Evolutionary conservation across 1,140 invertebrate genomes (phyloP).

Genomic region (Drosophila pallidifrons): DNA sequence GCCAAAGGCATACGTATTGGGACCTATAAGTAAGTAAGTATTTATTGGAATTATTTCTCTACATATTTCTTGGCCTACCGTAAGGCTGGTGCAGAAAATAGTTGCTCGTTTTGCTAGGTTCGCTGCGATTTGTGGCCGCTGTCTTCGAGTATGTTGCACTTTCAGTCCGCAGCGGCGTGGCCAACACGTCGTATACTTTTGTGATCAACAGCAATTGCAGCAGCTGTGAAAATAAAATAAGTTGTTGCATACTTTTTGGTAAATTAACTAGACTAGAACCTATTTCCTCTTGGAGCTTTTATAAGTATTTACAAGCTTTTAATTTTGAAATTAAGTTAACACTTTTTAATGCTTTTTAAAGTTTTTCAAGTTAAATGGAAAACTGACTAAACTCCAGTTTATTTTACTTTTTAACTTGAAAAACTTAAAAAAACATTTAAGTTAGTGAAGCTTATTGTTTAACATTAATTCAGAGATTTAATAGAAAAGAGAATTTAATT

Average conservation of each 20-base stretch:
- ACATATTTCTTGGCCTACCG: constrained; percentile 55
- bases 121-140: constrained; percentile 24
- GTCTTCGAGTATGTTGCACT: constrained; percentile 50
- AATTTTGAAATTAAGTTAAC: background rate
- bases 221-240: background rate
- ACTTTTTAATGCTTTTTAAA: too few species aligned
- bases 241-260: constrained; percentile 38
- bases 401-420: too few species aligned
- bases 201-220: constrained; percentile 50
- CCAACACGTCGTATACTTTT: constrained; percentile 71
- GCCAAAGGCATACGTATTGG: constrained; percentile 89
- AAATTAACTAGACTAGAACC: background rate
- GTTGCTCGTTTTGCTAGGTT: constrained; percentile 51
- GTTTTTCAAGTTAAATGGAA: too few species aligned
- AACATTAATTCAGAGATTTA: too few species aligned
- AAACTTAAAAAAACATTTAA: too few species aligned
- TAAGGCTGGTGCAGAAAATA: constrained; percentile 76
- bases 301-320: background rate
- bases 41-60: background rate
- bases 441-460: too few species aligned
- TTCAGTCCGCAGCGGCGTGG: constrained; percentile 29
- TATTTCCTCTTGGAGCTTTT: background rate
- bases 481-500: too few species aligned
- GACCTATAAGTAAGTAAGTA: constrained; percentile 79
- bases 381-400: too few species aligned